Conservation (phyloP, 64 coral and sea anemone genomes). For the Montipora efflorescens region DNA sequence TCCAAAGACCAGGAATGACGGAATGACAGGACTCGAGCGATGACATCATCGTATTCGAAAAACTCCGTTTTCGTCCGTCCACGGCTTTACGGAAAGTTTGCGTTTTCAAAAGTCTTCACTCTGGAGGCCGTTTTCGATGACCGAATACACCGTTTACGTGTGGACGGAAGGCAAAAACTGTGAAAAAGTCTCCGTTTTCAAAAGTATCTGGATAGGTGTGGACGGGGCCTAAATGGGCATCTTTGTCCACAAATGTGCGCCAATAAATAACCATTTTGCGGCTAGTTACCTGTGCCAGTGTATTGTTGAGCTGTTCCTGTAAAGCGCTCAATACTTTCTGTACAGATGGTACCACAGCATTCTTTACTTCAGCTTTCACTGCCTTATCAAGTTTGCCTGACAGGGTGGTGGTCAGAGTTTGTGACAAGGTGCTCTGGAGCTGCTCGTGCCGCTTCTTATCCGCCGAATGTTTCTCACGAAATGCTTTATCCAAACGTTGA, state of each 20-base stretch:
- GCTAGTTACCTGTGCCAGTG: slow-evolving; percentile 78
- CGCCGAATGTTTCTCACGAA: slow-evolving; percentile 76
- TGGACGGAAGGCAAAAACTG: too few relatives aligned
- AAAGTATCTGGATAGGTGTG: too few relatives aligned
- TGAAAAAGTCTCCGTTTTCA: too few relatives aligned
- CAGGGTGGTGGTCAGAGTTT: slow-evolving; percentile 80
- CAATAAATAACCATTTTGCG: not conserved
- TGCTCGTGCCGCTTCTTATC: slow-evolving; percentile 96
- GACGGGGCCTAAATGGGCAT: too few relatives aligned
- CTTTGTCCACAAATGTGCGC: not conserved
- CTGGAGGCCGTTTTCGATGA: too few relatives aligned
- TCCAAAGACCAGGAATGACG: too few relatives aligned
- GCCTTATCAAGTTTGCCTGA: slow-evolving; percentile 93
- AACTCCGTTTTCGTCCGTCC: too few relatives aligned
- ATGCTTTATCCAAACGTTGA: slow-evolving; percentile 82
- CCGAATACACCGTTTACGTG: too few relatives aligned
- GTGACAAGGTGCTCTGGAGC: slow-evolving; percentile 81
- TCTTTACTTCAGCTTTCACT: slow-evolving; percentile 94
- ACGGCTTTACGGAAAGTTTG: too few relatives aligned
- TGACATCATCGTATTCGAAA: too few relatives aligned
- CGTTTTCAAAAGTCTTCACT: too few relatives aligned
- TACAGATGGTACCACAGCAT: slow-evolving; percentile 79
- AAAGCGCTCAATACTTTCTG: slow-evolving; percentile 82
- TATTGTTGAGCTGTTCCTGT: slow-evolving; percentile 94
- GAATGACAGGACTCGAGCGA: too few relatives aligned